phyloP scores from a whole-genome alignment of 2,888 invertebrate species.

The Acanthosoma haemorrhoidale region DNA sequence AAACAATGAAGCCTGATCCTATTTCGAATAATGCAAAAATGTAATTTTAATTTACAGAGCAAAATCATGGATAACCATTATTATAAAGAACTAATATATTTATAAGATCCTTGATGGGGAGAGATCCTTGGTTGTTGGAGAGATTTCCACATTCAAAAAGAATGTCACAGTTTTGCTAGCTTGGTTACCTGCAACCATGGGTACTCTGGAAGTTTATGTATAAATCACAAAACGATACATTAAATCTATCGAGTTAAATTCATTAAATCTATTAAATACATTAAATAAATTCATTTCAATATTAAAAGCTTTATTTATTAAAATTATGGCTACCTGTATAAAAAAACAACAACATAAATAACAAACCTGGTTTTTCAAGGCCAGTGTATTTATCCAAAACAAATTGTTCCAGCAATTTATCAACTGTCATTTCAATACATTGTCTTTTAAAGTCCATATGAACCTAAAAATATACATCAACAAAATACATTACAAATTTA shows the following conservation, averaged over 20 bases:
- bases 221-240: not conserved
- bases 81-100: too few relatives aligned
- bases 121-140: too few relatives aligned
- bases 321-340: not conserved
- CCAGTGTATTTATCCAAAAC: constrained; percentile 89
- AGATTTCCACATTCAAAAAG: too few relatives aligned
- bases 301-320: not conserved
- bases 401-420: constrained; percentile 86
- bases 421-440: constrained; percentile 85
- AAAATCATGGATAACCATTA: too few relatives aligned
- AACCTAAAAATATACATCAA: constrained; percentile 60
- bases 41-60: too few relatives aligned
- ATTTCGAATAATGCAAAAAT: too few relatives aligned
- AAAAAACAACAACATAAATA: not conserved
- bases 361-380: constrained; percentile 80
- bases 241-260: not conserved
- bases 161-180: too few relatives aligned
- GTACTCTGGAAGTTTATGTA: not conserved
- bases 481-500: too few relatives aligned
- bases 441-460: constrained; percentile 88
- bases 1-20: too few relatives aligned
- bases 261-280: not conserved
- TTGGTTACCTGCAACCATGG: too few relatives aligned
- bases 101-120: too few relatives aligned
- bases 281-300: not conserved